Conservation (phyloP, 2,888 invertebrate genomes). For the Monopis laevigella region DNA sequence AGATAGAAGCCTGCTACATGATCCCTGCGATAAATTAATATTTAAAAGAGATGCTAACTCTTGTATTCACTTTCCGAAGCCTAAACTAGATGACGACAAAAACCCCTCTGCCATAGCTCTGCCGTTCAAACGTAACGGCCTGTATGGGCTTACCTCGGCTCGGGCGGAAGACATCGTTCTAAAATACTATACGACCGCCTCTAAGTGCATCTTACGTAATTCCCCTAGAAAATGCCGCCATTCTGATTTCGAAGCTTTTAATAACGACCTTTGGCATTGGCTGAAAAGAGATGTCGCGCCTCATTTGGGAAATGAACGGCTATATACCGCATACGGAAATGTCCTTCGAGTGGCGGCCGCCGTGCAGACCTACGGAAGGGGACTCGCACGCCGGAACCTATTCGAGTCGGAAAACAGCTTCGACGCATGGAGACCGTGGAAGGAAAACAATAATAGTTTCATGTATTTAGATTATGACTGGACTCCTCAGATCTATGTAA, state of each 20-base stretch:
- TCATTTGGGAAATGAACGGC: constrained; percentile 43
- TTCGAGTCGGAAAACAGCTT: constrained; percentile 25
- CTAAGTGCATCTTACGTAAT: constrained; percentile 41
- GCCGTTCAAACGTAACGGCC: constrained; percentile 41
- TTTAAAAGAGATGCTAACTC: constrained; percentile 38
- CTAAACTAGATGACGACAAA: constrained; percentile 36
- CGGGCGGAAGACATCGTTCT: constrained; percentile 39
- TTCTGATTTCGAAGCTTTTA: constrained; percentile 46
- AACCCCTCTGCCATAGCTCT: constrained; percentile 41
- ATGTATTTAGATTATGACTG: constrained; percentile 37
- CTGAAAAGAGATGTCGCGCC: constrained; percentile 52
- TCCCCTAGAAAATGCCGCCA: constrained; percentile 47
- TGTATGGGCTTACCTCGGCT: constrained; percentile 38
- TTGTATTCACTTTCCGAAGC: constrained; percentile 46
- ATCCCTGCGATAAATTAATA: constrained; percentile 40
- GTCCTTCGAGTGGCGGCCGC: constrained; percentile 50
- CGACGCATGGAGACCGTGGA: constrained; percentile 28
- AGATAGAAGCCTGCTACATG: constrained; percentile 31
- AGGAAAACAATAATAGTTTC: constrained; percentile 22
- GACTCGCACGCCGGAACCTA: background rate
- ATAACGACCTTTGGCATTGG: constrained; percentile 56
- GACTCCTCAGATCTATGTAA: constrained; percentile 37
- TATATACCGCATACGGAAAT: constrained; percentile 50
- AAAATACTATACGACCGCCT: constrained; percentile 48
- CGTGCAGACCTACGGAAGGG: constrained; percentile 45